phyloP scores from a whole-genome alignment of 2,888 invertebrate species.

The Oxystoma pomonae region DNA sequence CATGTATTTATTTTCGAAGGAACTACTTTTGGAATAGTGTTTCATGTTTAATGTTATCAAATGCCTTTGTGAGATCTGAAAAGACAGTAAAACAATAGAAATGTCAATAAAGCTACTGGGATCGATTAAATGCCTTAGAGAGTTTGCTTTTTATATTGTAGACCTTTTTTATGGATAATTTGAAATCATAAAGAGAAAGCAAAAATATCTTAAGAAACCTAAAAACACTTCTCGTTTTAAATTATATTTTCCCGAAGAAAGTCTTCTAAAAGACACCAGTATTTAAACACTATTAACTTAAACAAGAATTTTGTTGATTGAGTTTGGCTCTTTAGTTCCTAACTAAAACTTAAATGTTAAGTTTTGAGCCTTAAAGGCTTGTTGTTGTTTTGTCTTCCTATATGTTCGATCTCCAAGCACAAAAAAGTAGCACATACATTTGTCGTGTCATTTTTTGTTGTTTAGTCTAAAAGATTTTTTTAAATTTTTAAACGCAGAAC shows the following conservation, averaged over 20 bases:
- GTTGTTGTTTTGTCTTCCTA: slow-evolving; percentile 46
- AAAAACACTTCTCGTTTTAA: too few species aligned
- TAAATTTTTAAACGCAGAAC: slow-evolving; percentile 19
- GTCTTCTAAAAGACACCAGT: not conserved
- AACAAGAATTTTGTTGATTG: not conserved
- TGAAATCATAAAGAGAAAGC: too few species aligned
- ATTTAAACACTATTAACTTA: not conserved
- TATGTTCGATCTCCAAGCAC: slow-evolving; percentile 47
- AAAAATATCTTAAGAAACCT: too few species aligned
- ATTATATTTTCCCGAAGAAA: not conserved
- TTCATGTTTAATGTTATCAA: too few species aligned
- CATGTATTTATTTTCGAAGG: too few species aligned
- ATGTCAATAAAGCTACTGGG: too few species aligned
- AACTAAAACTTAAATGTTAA: slow-evolving; percentile 9
- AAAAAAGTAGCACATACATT: slow-evolving; percentile 31
- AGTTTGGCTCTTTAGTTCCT: slow-evolving; percentile 23
- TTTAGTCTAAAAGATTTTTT: slow-evolving; percentile 16
- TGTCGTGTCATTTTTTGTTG: slow-evolving; percentile 17
- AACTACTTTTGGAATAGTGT: too few species aligned
- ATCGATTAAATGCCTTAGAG: too few species aligned
- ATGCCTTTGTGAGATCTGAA: too few species aligned
- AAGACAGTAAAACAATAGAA: too few species aligned
- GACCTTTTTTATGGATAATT: too few species aligned
- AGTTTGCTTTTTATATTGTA: too few species aligned
- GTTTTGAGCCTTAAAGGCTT: slow-evolving; percentile 31